Base-by-base conservation (phyloP, 2,888 invertebrate genomes). In the Leptinotarsa haldemani region DNA sequence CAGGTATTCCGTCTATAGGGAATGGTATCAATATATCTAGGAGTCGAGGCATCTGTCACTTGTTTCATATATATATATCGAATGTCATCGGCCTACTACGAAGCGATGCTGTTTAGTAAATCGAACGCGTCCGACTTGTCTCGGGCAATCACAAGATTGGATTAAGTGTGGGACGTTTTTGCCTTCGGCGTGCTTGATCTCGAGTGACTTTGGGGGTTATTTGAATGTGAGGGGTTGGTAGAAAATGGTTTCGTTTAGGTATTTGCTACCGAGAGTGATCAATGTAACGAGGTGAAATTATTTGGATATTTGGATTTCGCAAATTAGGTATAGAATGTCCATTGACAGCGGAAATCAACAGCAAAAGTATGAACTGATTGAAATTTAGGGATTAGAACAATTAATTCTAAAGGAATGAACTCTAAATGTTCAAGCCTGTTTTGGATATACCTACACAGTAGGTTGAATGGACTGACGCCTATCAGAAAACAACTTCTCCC, bases 1-100 rank as follows among this genome's bases (percentile, higher is more conserved):
- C 85, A 85, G 85, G 85, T 85, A 83, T 79, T 70, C 73, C 73
- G 80, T 84, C 84, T 82, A 82, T 82, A 79, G 84, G 84, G 84
- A 83, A 81, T 81, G 80, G 80, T 82, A 83, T 83, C 84, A 82
- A 84, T 84, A 84, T 83, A 83, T 84, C 83, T 82, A 82, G 79
- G 72, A 78, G 80, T 77, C 80, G 71, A 71, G 79, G 78, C 83
- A 82, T 83, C 83, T 83, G 84, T 84, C 84, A 84, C 83, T 82
- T 80, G 82, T 82, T 82, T 82, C 82, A 79, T 80, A 81, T 81
- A 79, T 22, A 22, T 75, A 75, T 81, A 83, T 83, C 82, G 82
- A 79, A 83, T 83, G 82, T 83, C 83, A 82, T 81, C 82, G 78
- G 78, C 70, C 79, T 80, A 75, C 80, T 67, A 64, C 70, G 74